Evolutionary conservation across 2,888 invertebrate genomes (phyloP).

Genomic region (Galeruca laticollis): DNA sequence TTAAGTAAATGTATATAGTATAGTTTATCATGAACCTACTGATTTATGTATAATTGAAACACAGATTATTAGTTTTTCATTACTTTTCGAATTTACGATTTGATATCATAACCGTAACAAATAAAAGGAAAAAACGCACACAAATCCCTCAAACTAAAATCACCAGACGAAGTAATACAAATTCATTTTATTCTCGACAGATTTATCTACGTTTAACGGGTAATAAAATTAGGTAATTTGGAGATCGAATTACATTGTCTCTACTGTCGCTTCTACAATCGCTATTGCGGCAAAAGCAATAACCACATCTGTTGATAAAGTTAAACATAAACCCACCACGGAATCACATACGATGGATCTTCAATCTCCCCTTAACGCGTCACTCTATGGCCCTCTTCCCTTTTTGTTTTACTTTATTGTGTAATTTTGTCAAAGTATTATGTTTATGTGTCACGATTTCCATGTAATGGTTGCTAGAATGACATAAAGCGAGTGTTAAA

Average conservation of each 20-base stretch:
- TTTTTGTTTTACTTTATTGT: conserved; percentile 17
- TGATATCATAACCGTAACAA: too few species aligned
- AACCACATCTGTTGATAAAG: conserved; percentile 45
- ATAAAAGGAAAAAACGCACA: background rate
- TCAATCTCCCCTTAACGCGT: conserved; percentile 37
- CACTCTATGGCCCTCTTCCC: conserved; percentile 2
- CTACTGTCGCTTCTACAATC: conserved; percentile 20
- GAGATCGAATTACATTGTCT: conserved; percentile 39
- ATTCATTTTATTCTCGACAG: conserved; percentile 37
- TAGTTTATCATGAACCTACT: conserved; percentile 1
- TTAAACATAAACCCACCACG: conserved; percentile 38
- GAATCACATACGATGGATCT: conserved; percentile 26
- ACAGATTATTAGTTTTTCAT: too few species aligned
- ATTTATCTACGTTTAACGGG: conserved; percentile 49
- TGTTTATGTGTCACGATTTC: background rate
- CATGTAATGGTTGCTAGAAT: too few species aligned
- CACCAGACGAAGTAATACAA: conserved; percentile 12
- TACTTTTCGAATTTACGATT: too few species aligned
- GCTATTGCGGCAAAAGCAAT: conserved; percentile 36
- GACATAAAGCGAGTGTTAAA: background rate
- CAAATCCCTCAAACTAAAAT: conserved; percentile 16
- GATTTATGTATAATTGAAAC: too few species aligned
- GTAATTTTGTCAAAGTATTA: background rate
- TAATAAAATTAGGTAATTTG: conserved; percentile 55
- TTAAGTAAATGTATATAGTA: too few species aligned